Evolutionary conservation across 1,140 invertebrate species (phyloP), one percentile per base, ranked within the genome.

Genomic region (Ephestia elutella): DNA sequence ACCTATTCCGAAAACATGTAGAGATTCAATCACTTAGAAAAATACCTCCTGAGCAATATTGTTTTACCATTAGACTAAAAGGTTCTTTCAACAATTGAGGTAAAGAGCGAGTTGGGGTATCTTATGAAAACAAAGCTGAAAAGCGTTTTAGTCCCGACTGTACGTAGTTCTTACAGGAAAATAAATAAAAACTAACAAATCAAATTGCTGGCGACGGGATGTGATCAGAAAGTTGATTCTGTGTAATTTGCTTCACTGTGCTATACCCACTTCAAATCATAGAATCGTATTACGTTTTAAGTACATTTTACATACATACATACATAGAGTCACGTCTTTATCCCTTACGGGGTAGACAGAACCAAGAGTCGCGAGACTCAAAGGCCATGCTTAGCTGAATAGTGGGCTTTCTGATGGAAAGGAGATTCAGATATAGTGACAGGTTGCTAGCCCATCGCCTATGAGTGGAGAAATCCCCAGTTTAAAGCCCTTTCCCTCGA

Each of bases 131-230:
- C 38, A 44, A 44, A 44, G 13, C 2, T 15, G 1, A 15, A 15
- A 44, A 44, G 32, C 13, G 10, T 44, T 44, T 44, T 9, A 11
- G 13, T 17, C 38, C 15, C 38, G 7, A 44, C 13, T 15, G n/a
- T 44, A 44, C n/a, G 32, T 35, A 35, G 38, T 44, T 44, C 38
- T 44, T 44, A 4, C n/a, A 44, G 38, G 38, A 44, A 44, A 44
- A 44, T 44, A 54, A 54, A 54, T 54, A 28, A 25, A 28, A 54
- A 32, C 51, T 53, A 54, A 54, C 51, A 54, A 54, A 54, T 54
- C 51, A 28, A 54, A 54, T 54, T 54, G 28, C 28, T 28, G 21
- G 15, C 11, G 20, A 17, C 51, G 25, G 28, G 25, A 54, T 54
- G 51, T 54, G 51, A 54, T n/a, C 51, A 28, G 51, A 54, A 54